Evolutionary conservation across 2,113 vertebrate species (phyloP), one percentile per base, ranked within the genome.

Genomic region (Callipepla californica): DNA sequence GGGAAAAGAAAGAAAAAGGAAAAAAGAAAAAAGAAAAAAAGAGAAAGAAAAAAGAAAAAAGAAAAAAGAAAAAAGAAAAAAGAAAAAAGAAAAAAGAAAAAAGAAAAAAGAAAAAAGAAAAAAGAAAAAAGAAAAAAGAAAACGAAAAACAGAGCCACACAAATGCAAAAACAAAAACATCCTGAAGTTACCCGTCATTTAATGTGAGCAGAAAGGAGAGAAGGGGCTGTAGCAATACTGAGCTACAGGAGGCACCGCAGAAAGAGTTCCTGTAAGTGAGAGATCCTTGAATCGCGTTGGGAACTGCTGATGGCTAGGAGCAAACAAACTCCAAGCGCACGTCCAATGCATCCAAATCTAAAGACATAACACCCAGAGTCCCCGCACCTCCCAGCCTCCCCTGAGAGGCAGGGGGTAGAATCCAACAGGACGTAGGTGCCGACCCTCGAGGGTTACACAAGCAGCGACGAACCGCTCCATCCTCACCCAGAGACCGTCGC

Each of bases 331-430:
- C 53, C 40, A 87, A 51, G 61, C 22, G 38, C 30, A 69, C 32
- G 13, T 85, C 78, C 75, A 93, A 91, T 22, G 90, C 13, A 66
- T 53, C 12, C 58, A 70, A 80, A 80, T 67, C 75, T 85, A 20
- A 69, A 83, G 13, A 85, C 67, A 78, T 32, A 69, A 93, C 81
- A 66, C 45, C 26, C 83, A 80, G 15, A 89, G 65, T 6, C 26
- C n/a, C 47, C 23, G 48, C 48, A 50, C 48, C 57, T 28, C 65
- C 68, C n/a, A 44, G 7, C 85, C 65, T 76, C 88, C 42, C 62
- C 75, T 18, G 59, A 36, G 36, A 36, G 8, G 36, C 36, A 36
- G 36, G 36, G 36, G 36, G 36, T 36, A 36, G 36, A 36, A 36
- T 8, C 36, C 36, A 36, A 36, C 36, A 36, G 36, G 7, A 36